Evolutionary conservation across 2,797 vertebrate species (phyloP).

Genomic region (Loriculus beryllinus): DNA sequence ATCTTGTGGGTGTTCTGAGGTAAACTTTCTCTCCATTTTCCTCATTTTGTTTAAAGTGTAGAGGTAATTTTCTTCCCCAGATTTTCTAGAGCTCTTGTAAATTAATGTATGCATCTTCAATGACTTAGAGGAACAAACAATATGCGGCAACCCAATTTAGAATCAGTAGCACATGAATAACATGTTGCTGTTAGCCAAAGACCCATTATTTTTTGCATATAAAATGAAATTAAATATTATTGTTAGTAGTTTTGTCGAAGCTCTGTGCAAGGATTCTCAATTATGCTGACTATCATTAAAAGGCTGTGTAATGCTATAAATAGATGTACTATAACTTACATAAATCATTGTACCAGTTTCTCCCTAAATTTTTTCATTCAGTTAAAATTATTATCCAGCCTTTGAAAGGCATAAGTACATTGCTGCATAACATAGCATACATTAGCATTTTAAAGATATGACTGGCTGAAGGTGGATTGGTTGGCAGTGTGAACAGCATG

Average conservation of each 20-base stretch:
- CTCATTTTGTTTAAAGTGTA: neutral
- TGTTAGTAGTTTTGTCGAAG: slow-evolving; percentile 12
- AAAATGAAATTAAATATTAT: slow-evolving; percentile 45
- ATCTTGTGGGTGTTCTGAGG: neutral
- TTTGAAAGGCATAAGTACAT: neutral
- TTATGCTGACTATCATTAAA: neutral
- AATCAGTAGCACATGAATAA: slow-evolving; percentile 32
- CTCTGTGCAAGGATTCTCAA: neutral
- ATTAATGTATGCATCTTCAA: slow-evolving; percentile 1
- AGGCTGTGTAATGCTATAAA: slow-evolving; percentile 12
- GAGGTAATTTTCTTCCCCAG: neutral
- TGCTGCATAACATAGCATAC: neutral
- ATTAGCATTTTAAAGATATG: slow-evolving; percentile 3
- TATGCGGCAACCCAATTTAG: slow-evolving; percentile 39
- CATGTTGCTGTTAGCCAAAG: slow-evolving; percentile 19
- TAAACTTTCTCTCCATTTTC: neutral
- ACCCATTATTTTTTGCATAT: slow-evolving; percentile 38
- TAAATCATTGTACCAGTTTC: neutral
- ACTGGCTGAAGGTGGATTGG: neutral
- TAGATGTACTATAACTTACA: neutral
- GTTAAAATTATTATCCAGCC: neutral
- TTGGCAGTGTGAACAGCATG: neutral
- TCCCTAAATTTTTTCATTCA: neutral
- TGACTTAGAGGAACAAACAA: slow-evolving; percentile 8
- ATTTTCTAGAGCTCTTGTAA: slow-evolving; percentile 1